These are phyloP conservation scores for Ips nitidus DNA, from an alignment of 1,140 invertebrate genomes.

Conservation along the genomic window DNA sequence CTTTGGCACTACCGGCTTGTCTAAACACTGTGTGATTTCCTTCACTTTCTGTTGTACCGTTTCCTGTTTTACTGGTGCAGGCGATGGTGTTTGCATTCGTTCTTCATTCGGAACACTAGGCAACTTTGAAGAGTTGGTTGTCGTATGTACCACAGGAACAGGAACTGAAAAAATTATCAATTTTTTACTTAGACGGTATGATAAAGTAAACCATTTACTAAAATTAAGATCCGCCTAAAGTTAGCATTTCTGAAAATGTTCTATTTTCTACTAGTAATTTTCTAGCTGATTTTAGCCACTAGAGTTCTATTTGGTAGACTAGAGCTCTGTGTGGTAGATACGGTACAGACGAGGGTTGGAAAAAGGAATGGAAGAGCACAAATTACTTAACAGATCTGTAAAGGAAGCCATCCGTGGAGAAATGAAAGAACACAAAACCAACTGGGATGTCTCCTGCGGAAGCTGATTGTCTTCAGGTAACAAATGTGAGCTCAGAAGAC, in stretches of 20 bases:
- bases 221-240: too few species aligned
- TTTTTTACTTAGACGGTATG: background rate
- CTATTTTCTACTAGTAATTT: too few species aligned
- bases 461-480: too few species aligned
- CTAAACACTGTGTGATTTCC: conserved; percentile 63
- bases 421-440: too few species aligned
- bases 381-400: too few species aligned
- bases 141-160: conserved; percentile 8
- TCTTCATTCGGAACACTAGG: background rate
- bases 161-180: background rate
- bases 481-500: too few species aligned
- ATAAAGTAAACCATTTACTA: background rate
- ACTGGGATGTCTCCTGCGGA: too few species aligned
- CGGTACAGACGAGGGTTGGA: background rate
- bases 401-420: too few species aligned
- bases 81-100: conserved; percentile 1
- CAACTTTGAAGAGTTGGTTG: conserved; percentile 1
- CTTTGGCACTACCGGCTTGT: conserved; percentile 62
- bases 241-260: too few species aligned
- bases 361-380: background rate
- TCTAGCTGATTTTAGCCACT: too few species aligned
- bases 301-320: too few species aligned
- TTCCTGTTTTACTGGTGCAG: conserved; percentile 9
- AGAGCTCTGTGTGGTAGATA: background rate
- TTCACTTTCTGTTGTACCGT: conserved; percentile 50